Conservation (phyloP, 2,888 invertebrate genomes). For the Philopedon plagiatum region DNA sequence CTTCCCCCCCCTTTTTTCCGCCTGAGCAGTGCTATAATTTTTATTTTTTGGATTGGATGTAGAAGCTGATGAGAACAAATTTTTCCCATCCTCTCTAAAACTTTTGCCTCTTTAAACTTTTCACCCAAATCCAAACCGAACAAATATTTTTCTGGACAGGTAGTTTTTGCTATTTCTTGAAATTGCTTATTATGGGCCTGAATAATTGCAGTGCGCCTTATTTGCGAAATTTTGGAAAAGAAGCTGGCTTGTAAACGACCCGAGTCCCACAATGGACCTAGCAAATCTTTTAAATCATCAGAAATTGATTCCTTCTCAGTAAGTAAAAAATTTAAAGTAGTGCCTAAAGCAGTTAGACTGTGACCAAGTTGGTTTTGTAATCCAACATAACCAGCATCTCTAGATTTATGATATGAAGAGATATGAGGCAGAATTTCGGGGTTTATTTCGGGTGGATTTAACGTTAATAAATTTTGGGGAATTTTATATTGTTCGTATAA, state of each 20-base stretch:
- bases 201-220: constrained; percentile 3
- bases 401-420: no score
- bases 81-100: not conserved
- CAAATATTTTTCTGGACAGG: not conserved
- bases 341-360: no score
- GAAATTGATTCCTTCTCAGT: no score
- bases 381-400: no score
- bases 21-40: no score
- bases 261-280: not conserved
- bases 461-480: not conserved
- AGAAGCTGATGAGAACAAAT: no score
- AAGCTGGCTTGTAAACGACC: not conserved
- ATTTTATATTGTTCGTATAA: not conserved
- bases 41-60: no score
- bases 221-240: not conserved
- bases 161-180: not conserved
- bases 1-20: no score
- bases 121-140: not conserved
- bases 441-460: constrained; percentile 1
- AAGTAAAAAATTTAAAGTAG: no score
- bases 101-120: not conserved
- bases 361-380: no score
- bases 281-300: no score
- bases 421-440: not conserved
- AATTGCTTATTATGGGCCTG: constrained; percentile 1